phyloP scores from a whole-genome alignment of 2,113 vertebrate species.

The Synodontis membranacea region DNA sequence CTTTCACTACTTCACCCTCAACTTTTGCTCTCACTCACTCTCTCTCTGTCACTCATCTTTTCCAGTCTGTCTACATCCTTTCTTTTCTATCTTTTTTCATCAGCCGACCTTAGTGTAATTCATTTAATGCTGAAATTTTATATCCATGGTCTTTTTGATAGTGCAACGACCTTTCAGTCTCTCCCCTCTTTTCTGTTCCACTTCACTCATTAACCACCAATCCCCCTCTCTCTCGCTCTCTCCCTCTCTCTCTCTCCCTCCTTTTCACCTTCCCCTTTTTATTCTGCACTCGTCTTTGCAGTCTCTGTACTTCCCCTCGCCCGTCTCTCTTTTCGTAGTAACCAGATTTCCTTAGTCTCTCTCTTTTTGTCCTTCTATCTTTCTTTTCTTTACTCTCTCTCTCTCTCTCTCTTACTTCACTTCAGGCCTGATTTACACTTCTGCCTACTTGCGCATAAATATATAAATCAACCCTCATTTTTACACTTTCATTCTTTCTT shows the following conservation, averaged over 20 bases:
- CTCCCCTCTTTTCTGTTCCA: neutral
- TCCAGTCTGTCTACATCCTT: constrained; percentile 7
- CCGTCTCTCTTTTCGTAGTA: neutral
- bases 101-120: neutral
- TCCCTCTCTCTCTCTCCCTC: neutral
- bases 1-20: neutral
- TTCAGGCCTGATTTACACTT: neutral
- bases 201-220: constrained; percentile 1
- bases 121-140: neutral
- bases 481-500: constrained; percentile 60
- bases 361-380: neutral
- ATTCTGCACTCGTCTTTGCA: constrained; percentile 4
- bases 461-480: constrained; percentile 22
- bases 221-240: neutral
- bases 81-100: neutral
- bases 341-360: neutral
- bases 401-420: neutral
- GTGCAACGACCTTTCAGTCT: neutral
- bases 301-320: neutral
- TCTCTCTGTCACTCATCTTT: constrained; percentile 41
- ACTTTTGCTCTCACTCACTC: constrained; percentile 64
- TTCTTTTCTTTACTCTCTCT: neutral
- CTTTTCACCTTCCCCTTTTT: neutral
- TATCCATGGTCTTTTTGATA: neutral
- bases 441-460: neutral